Evolutionary conservation across 2,113 vertebrate genomes (phyloP).

Genomic region (Cacatua alba): DNA sequence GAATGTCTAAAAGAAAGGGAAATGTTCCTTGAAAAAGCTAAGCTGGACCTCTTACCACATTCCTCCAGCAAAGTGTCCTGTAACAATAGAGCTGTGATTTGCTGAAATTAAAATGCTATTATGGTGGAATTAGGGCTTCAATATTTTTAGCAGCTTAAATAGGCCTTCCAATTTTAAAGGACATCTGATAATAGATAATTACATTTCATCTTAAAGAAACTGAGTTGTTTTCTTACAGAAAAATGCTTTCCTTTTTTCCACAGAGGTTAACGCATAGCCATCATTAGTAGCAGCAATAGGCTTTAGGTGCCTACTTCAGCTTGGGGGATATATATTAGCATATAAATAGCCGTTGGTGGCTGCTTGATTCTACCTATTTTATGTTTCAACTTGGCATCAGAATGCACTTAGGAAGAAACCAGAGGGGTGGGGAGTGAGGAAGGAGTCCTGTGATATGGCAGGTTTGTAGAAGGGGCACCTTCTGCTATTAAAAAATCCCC

Average conservation of each 20-base stretch:
- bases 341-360: constrained; percentile 76
- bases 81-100: constrained; percentile 87
- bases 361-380: constrained; percentile 75
- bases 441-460: constrained; percentile 23
- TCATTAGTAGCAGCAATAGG: constrained; percentile 76
- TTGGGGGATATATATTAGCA: constrained; percentile 76
- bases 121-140: constrained; percentile 90
- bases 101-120: constrained; percentile 93
- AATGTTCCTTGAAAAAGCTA: constrained; percentile 75
- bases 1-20: constrained; percentile 76
- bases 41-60: constrained; percentile 85
- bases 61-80: constrained; percentile 84
- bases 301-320: constrained; percentile 72
- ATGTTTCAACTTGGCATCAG: constrained; percentile 74
- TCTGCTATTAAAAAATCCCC: constrained; percentile 37
- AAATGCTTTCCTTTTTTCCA: constrained; percentile 75
- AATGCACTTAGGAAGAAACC: constrained; percentile 72
- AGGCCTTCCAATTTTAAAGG: constrained; percentile 83
- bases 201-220: constrained; percentile 81
- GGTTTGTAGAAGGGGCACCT: constrained; percentile 45
- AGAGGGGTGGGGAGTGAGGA: not conserved
- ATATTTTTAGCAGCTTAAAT: constrained; percentile 85
- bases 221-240: constrained; percentile 78
- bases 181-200: constrained; percentile 87
- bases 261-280: constrained; percentile 76